phyloP scores from a whole-genome alignment of 2,797 vertebrate species.

The Macroramphosus scolopax region DNA sequence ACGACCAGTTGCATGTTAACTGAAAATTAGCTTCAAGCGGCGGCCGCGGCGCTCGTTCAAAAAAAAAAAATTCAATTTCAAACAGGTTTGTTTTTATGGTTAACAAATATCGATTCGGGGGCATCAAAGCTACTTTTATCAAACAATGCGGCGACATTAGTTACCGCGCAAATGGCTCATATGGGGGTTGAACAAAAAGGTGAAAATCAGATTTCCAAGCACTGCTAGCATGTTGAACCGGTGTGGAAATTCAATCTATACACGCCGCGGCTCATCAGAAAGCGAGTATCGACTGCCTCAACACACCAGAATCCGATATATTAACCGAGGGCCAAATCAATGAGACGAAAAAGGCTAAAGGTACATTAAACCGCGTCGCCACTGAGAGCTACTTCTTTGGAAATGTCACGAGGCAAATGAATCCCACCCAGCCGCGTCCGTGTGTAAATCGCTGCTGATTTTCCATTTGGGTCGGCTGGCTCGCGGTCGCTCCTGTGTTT shows the following conservation, averaged over 20 bases:
- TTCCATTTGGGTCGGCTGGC: slow-evolving; percentile 53
- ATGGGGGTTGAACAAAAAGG: slow-evolving; percentile 36
- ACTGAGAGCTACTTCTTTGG: slow-evolving; percentile 63
- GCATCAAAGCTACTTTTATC: slow-evolving; percentile 57
- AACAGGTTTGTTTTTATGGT: slow-evolving; percentile 69
- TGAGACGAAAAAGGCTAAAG: slow-evolving; percentile 73
- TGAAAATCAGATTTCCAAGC: slow-evolving; percentile 63
- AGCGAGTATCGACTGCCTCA: slow-evolving; percentile 61
- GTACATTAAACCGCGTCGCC: slow-evolving; percentile 67
- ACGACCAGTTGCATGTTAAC: slow-evolving; percentile 80
- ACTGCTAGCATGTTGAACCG: slow-evolving; percentile 60
- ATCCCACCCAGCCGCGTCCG: slow-evolving; percentile 55
- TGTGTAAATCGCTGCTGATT: slow-evolving; percentile 60
- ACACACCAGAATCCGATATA: slow-evolving; percentile 63
- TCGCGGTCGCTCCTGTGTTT: slow-evolving; percentile 40
- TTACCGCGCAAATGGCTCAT: slow-evolving; percentile 39
- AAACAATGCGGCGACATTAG: slow-evolving; percentile 54
- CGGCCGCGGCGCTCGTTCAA: slow-evolving; percentile 34
- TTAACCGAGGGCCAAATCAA: slow-evolving; percentile 72
- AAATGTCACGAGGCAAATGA: slow-evolving; percentile 76
- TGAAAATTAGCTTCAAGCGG: slow-evolving; percentile 75
- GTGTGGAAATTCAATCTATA: slow-evolving; percentile 72
- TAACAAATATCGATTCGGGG: slow-evolving; percentile 76
- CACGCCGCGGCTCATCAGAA: slow-evolving; percentile 62
- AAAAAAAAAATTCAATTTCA: slow-evolving; percentile 67